Percentiles rank a stretch among this genome's conserved stretches.
phyloP scores from a whole-genome alignment of 2,113 vertebrate species.

The Cryptomyrus ogoouensis region DNA sequence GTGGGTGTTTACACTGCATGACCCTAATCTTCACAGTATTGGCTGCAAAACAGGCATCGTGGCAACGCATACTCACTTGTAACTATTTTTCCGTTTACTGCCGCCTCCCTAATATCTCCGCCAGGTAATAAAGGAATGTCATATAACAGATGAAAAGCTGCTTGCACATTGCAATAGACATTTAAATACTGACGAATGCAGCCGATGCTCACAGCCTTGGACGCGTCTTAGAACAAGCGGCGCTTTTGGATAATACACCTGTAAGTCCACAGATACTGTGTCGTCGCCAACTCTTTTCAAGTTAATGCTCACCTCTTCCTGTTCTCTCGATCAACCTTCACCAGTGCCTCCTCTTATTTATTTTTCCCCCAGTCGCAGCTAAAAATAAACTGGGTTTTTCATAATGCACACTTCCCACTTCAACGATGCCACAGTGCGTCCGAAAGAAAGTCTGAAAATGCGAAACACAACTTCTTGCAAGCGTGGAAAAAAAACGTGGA shows the following conservation, averaged over 20 bases:
- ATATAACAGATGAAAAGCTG: neutral
- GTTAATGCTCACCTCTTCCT: neutral
- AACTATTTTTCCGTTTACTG: constrained; percentile 6
- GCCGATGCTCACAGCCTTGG: neutral
- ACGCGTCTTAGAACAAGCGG: neutral
- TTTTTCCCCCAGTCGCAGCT: neutral
- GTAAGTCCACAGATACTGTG: neutral
- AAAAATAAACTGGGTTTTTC: neutral
- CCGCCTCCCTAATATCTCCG: neutral
- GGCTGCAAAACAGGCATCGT: neutral
- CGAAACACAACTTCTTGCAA: neutral
- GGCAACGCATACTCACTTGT: neutral
- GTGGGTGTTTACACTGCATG: neutral
- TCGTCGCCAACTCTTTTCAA: constrained; percentile 1
- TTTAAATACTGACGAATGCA: neutral
- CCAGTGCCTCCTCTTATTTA: neutral
- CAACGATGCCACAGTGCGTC: neutral
- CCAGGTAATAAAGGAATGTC: neutral
- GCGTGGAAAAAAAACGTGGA: neutral
- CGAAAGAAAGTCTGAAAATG: neutral
- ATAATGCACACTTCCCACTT: neutral
- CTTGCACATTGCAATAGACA: neutral
- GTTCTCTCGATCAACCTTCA: neutral
- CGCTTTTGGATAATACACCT: neutral
- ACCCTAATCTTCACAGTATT: constrained; percentile 11